Evolutionary conservation across 2,113 vertebrate genomes (phyloP).

Genomic region (Coptodon rendalli): DNA sequence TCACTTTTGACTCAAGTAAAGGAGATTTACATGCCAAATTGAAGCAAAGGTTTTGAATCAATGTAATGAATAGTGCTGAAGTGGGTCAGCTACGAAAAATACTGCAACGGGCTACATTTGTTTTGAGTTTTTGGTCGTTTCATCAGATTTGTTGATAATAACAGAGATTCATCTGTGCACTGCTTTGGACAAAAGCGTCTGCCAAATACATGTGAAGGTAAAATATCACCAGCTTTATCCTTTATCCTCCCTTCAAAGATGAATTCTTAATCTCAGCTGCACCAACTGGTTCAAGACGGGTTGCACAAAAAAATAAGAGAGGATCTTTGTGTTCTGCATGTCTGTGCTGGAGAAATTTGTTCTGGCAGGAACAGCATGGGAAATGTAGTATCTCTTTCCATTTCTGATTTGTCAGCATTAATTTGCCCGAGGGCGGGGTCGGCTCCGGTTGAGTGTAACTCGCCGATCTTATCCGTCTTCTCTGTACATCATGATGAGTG

Average conservation of each 20-base stretch:
- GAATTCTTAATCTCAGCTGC: background rate
- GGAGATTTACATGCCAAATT: background rate
- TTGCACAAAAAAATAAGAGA: background rate
- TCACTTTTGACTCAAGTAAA: background rate
- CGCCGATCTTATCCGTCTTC: background rate
- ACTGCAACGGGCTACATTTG: background rate
- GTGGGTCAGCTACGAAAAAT: background rate
- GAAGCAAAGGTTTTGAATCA: background rate
- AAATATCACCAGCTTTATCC: background rate
- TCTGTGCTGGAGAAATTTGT: background rate
- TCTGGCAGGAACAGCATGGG: conserved; percentile 2
- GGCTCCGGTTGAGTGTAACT: background rate
- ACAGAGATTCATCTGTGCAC: background rate
- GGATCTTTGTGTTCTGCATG: background rate
- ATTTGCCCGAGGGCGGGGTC: background rate
- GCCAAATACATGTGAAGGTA: background rate
- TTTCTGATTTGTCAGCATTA: conserved; percentile 26
- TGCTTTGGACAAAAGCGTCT: background rate
- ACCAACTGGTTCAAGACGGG: background rate
- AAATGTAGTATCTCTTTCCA: background rate
- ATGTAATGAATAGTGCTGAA: background rate
- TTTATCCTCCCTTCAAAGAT: background rate
- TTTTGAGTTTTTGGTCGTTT: background rate
- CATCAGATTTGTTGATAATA: background rate
- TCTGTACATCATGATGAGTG: background rate